A percentile compares a stretch with the other conserved stretches of the same genome.
phyloP scores from a whole-genome alignment of 1,140 invertebrate genomes.

The Batillaria attramentaria region DNA sequence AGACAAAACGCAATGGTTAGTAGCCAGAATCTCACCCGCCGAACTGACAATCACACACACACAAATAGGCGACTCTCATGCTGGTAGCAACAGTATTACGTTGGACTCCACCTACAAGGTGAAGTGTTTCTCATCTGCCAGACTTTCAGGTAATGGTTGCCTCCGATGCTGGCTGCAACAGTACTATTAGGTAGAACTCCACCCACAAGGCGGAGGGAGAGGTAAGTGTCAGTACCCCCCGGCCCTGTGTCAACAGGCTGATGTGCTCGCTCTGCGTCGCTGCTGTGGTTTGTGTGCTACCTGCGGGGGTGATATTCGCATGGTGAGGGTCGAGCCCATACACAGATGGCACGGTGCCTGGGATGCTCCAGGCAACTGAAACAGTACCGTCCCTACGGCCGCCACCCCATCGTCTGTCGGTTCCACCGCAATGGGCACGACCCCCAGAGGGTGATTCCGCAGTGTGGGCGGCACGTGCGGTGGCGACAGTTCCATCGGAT shows the following conservation, averaged over 20 bases:
- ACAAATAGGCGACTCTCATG: too few relatives aligned
- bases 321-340: constrained; percentile 70
- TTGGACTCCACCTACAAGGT: too few relatives aligned
- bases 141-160: too few relatives aligned
- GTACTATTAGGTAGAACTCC: too few relatives aligned
- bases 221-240: too few relatives aligned
- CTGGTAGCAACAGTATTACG: too few relatives aligned
- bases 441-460: constrained; percentile 72
- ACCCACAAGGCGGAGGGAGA: too few relatives aligned
- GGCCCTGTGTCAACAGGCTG: constrained; percentile 49
- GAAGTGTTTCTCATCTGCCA: too few relatives aligned
- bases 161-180: too few relatives aligned
- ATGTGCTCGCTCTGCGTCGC: constrained; percentile 47
- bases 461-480: constrained; percentile 29
- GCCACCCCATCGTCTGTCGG: constrained; percentile 89
- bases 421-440: constrained; percentile 91
- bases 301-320: constrained; percentile 37
- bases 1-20: too few relatives aligned
- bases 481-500: constrained; percentile 3
- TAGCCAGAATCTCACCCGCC: too few relatives aligned
- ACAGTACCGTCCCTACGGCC: constrained; percentile 90
- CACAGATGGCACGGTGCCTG: constrained; percentile 63
- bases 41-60: too few relatives aligned
- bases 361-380: constrained; percentile 87
- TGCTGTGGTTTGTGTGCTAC: constrained; percentile 30